A percentile compares a stretch with the other conserved stretches of the same genome.
Evolutionary conservation across 2,888 invertebrate genomes (phyloP).

Genomic region (Watsonalla cultraria): DNA sequence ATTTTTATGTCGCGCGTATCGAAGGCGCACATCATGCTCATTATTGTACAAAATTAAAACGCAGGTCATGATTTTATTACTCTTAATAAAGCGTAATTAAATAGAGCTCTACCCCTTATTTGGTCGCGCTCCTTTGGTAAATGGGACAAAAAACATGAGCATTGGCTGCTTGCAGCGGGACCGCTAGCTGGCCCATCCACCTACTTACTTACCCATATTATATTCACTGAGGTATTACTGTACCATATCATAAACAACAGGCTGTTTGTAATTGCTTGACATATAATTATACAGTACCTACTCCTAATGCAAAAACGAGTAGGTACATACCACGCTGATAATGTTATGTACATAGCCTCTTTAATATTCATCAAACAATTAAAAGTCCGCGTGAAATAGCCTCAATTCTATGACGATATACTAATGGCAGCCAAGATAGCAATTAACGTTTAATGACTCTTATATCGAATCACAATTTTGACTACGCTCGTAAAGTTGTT

Average conservation of each 20-base stretch:
- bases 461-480: conserved; percentile 40
- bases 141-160: conserved; percentile 47
- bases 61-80: conserved; percentile 59
- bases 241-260: conserved; percentile 40
- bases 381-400: conserved; percentile 47
- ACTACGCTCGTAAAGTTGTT: conserved; percentile 33
- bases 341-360: conserved; percentile 44
- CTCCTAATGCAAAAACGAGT: conserved; percentile 36
- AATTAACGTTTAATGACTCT: conserved; percentile 47
- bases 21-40: conserved; percentile 24
- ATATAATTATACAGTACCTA: conserved; percentile 40
- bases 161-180: conserved; percentile 12
- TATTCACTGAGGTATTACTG: conserved; percentile 39
- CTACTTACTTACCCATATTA: neutral
- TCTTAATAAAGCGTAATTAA: conserved; percentile 67
- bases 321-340: conserved; percentile 33
- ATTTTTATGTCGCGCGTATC: conserved; percentile 34
- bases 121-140: conserved; percentile 40
- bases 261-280: conserved; percentile 48
- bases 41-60: conserved; percentile 48
- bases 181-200: conserved; percentile 3
- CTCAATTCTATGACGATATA: conserved; percentile 47
- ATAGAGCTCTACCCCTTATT: conserved; percentile 58
- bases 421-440: conserved; percentile 40
- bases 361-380: conserved; percentile 61